Conservation (phyloP, 2,113 vertebrate species). For the Catagonus wagneri region DNA sequence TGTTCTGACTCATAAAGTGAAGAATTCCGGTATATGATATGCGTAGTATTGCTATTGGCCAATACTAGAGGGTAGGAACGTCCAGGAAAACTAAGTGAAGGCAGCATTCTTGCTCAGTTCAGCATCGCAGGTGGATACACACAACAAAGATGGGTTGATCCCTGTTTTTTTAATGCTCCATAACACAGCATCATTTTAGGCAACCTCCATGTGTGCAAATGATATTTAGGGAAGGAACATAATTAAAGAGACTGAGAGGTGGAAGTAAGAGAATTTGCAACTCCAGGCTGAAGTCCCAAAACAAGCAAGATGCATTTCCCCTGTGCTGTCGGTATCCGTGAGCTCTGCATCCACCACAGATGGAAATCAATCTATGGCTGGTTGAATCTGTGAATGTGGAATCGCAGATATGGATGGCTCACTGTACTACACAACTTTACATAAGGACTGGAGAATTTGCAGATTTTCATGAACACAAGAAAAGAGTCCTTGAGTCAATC, state of each 20-base stretch:
- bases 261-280: background rate
- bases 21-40: background rate
- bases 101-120: background rate
- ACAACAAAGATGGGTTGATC: background rate
- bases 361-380: background rate
- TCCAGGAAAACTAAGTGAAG: background rate
- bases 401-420: background rate
- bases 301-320: background rate
- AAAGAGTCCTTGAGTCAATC: background rate
- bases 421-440: background rate
- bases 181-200: background rate
- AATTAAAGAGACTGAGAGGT: background rate
- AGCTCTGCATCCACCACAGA: background rate
- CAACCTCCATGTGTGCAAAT: background rate
- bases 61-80: background rate
- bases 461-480: background rate
- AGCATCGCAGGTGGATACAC: background rate
- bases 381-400: background rate
- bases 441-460: background rate
- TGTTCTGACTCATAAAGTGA: background rate
- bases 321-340: too few relatives aligned
- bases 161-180: background rate
- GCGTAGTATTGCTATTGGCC: background rate
- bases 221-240: background rate
- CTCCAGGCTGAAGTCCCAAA: background rate